Conservation (phyloP, 2,888 invertebrate species). For the Limnephilus auricula region DNA sequence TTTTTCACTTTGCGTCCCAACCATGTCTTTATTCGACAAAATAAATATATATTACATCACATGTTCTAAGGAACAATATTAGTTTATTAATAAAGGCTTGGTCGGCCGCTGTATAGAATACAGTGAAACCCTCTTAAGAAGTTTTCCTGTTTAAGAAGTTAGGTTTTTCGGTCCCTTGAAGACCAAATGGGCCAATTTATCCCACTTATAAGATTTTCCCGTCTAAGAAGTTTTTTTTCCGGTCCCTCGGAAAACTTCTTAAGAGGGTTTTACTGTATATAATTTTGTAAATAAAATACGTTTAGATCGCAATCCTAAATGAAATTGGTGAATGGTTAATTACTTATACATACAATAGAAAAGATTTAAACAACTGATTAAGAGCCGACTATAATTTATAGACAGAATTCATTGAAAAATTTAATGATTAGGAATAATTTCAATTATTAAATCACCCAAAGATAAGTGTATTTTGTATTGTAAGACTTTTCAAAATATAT, state of each 20-base stretch:
- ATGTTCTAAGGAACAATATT: not conserved
- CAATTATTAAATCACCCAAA: conserved; percentile 38
- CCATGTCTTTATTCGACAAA: not conserved
- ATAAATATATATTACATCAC: not conserved
- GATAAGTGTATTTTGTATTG: conserved; percentile 42
- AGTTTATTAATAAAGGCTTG: not conserved
- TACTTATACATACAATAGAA: conserved; percentile 36
- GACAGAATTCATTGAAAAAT: conserved; percentile 23
- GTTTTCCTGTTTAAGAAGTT: too few relatives aligned
- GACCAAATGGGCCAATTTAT: too few relatives aligned
- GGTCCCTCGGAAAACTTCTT: too few relatives aligned
- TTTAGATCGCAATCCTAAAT: conserved; percentile 12
- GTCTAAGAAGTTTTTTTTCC: too few relatives aligned
- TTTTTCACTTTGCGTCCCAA: not conserved
- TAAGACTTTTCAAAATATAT: conserved; percentile 30
- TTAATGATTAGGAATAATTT: conserved; percentile 37
- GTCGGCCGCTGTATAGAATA: not conserved
- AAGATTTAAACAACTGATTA: not conserved
- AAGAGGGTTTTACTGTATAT: too few relatives aligned
- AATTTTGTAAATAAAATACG: conserved; percentile 10
- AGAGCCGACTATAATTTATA: conserved; percentile 27
- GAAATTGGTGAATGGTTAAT: conserved; percentile 31
- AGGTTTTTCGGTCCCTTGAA: too few relatives aligned
- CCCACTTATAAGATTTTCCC: too few relatives aligned
- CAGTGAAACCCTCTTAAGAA: too few relatives aligned